phyloP scores from a whole-genome alignment of 2,888 invertebrate species.

The Dasysyrphus albostriatus region DNA sequence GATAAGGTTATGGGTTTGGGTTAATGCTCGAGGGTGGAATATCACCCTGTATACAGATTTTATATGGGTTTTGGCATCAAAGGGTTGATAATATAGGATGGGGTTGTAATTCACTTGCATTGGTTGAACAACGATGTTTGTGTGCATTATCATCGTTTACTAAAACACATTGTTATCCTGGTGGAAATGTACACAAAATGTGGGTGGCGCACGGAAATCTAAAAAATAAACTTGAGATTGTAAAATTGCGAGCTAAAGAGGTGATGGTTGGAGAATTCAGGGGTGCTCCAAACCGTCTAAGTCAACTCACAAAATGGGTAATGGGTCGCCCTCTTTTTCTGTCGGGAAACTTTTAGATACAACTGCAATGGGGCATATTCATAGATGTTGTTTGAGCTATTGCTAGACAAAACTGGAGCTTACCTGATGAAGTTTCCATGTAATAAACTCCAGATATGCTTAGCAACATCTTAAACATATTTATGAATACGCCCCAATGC shows the following conservation, averaged over 20 bases:
- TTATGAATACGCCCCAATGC: too few relatives aligned
- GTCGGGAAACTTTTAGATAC: too few relatives aligned
- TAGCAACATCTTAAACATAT: too few relatives aligned
- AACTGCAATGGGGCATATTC: too few relatives aligned
- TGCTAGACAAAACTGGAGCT: too few relatives aligned
- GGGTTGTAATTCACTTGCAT: slow-evolving; percentile 60
- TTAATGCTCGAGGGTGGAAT: slow-evolving; percentile 7
- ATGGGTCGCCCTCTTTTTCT: too few relatives aligned
- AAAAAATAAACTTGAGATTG: slow-evolving; percentile 35
- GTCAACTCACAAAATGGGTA: not conserved
- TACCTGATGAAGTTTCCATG: too few relatives aligned
- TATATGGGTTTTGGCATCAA: not conserved
- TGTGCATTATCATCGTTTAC: slow-evolving; percentile 73
- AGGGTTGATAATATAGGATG: slow-evolving; percentile 8
- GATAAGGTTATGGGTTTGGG: slow-evolving; percentile 7
- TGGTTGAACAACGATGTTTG: slow-evolving; percentile 67
- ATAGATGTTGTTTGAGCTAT: too few relatives aligned
- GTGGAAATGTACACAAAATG: slow-evolving; percentile 53
- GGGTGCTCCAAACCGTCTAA: not conserved
- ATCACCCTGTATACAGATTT: not conserved
- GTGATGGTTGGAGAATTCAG: not conserved
- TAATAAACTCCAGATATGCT: too few relatives aligned
- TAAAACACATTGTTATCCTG: slow-evolving; percentile 72
- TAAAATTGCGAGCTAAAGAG: slow-evolving; percentile 20
- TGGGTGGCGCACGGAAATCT: slow-evolving; percentile 3